A percentile compares a stretch with the other conserved stretches of the same genome.
phyloP scores from a whole-genome alignment of 2,113 vertebrate species.

The Tenrec ecaudatus region DNA sequence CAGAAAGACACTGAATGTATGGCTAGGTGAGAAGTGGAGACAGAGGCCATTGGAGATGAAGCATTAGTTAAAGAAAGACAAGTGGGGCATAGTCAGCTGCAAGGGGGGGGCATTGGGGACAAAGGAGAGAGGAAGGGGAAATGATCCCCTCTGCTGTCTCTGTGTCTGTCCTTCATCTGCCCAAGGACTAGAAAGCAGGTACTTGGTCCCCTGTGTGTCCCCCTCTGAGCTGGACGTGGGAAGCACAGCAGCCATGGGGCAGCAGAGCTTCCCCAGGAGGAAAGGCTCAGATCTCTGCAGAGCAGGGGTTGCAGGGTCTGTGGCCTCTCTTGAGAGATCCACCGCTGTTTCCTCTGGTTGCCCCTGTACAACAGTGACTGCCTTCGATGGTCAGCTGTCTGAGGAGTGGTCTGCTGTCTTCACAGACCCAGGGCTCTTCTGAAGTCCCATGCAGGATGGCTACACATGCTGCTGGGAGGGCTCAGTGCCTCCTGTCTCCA shows the following conservation, averaged over 20 bases:
- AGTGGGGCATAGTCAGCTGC: not conserved
- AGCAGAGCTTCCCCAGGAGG: not conserved
- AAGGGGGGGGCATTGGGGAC: not conserved
- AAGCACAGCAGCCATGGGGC: not conserved
- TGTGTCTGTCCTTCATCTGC: not conserved
- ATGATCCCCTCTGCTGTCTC: not conserved
- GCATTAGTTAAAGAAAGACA: not conserved
- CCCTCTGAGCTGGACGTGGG: not conserved
- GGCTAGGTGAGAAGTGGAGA: not conserved
- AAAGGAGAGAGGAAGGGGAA: not conserved
- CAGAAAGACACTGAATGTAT: no score
- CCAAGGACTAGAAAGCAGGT: not conserved
- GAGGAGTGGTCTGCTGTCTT: no score
- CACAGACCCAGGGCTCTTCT: conserved; percentile 90
- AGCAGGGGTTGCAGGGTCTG: conserved; percentile 44
- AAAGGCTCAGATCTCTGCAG: not conserved
- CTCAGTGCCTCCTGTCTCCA: not conserved
- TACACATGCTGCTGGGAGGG: not conserved
- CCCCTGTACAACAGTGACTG: conserved; percentile 88
- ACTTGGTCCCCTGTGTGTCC: not conserved
- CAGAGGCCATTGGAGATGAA: not conserved
- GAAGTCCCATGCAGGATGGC: conserved; percentile 26
- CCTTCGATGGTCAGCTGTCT: conserved; percentile 88
- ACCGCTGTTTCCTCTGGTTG: conserved; percentile 26
- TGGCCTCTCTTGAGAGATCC: conserved; percentile 17